These are phyloP conservation scores for Cervus canadensis DNA, from an alignment of 2,113 vertebrate species.

Conservation along the genomic window DNA sequence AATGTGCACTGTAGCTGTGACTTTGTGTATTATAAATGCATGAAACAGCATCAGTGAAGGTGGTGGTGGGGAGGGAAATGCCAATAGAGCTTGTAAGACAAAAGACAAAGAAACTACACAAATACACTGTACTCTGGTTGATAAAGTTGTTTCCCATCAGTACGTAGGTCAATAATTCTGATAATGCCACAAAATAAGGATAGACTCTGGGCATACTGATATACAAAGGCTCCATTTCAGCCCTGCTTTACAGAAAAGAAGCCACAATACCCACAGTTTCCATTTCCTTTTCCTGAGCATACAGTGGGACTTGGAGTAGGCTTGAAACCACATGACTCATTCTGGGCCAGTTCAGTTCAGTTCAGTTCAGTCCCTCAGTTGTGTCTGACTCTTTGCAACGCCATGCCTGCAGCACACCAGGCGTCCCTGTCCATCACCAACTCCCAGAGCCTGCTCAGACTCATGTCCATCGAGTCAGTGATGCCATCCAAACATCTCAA, in stretches of 20 bases:
- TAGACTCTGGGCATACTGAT: background rate
- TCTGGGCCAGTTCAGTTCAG: background rate
- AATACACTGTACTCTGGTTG: background rate
- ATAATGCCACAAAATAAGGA: background rate
- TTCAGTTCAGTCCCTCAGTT: rapidly evolving
- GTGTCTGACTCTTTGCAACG: background rate
- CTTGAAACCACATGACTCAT: background rate
- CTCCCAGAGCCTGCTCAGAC: background rate
- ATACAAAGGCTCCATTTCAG: background rate
- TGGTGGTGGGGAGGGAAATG: background rate
- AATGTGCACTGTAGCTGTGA: background rate
- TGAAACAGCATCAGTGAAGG: background rate
- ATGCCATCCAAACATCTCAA: background rate
- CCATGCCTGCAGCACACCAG: background rate
- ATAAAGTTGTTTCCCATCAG: background rate
- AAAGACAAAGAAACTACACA: background rate
- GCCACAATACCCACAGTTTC: background rate
- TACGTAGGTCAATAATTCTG: background rate
- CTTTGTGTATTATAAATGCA: background rate
- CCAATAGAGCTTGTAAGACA: background rate
- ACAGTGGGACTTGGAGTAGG: background rate
- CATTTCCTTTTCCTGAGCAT: background rate
- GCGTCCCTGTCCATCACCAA: background rate
- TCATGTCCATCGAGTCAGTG: background rate
- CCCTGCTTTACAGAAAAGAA: background rate